phyloP scores from a whole-genome alignment of 1,140 invertebrate genomes.

The Diabrotica virgifera region DNA sequence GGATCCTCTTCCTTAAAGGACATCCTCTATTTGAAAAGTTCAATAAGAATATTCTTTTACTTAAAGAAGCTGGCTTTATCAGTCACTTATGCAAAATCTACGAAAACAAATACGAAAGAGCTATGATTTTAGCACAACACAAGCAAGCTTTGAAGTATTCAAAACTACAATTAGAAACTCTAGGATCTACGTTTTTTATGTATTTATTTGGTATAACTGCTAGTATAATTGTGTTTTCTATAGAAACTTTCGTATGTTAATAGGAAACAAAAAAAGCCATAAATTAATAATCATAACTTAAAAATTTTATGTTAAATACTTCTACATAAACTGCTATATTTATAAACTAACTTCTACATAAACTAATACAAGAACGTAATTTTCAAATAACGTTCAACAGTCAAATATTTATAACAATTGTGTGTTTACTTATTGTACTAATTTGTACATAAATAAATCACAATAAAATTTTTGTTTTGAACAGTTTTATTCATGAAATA shows the following conservation, averaged over 20 bases:
- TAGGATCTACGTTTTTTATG: not conserved
- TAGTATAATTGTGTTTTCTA: not conserved
- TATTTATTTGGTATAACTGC: not conserved
- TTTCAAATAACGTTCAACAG: no score
- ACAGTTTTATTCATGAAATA: no score
- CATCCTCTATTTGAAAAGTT: not conserved
- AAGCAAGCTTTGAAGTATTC: not conserved
- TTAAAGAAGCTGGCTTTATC: not conserved
- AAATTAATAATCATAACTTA: no score
- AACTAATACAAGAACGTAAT: no score
- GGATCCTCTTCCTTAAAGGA: not conserved
- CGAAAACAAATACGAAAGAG: not conserved
- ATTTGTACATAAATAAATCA: no score
- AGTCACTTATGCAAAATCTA: not conserved
- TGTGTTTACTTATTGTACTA: no score
- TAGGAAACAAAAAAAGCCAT: no score
- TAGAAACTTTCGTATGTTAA: not conserved
- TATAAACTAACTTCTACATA: no score
- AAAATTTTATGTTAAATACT: no score
- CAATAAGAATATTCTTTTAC: not conserved
- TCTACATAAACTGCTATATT: no score
- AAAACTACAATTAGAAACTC: not conserved
- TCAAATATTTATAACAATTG: no score
- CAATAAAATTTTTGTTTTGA: no score
- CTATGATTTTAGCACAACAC: not conserved